These are phyloP conservation scores for Carapus acus DNA, from an alignment of 2,797 vertebrate species.

Conservation along the genomic window DNA sequence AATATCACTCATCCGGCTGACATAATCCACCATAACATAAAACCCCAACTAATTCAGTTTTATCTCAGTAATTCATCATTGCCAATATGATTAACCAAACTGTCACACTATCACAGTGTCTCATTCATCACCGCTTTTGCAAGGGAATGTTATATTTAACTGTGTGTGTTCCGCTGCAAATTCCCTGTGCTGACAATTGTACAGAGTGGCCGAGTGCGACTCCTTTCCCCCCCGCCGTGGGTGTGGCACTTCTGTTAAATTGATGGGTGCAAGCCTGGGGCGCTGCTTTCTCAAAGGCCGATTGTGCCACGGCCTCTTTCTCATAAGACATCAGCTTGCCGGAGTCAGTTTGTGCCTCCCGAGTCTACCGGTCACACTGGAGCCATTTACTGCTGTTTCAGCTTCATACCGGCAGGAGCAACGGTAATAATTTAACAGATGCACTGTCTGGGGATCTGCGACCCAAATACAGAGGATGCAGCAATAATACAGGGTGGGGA, in stretches of 20 bases:
- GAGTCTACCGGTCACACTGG: neutral
- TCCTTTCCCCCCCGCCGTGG: no score
- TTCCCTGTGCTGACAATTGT: slow-evolving; percentile 19
- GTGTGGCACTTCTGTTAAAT: slow-evolving; percentile 15
- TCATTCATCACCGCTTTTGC: slow-evolving; percentile 58
- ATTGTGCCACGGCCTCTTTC: neutral
- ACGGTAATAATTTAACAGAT: neutral
- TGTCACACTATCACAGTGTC: slow-evolving; percentile 51
- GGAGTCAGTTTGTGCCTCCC: neutral
- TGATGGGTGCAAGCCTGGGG: neutral
- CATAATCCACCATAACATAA: slow-evolving; percentile 35
- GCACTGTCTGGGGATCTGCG: no score
- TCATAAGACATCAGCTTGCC: neutral
- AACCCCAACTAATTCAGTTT: slow-evolving; percentile 59
- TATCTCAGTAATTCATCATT: slow-evolving; percentile 62
- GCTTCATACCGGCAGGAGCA: slow-evolving; percentile 4
- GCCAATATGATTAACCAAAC: slow-evolving; percentile 62
- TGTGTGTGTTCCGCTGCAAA: slow-evolving; percentile 5
- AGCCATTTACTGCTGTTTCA: slow-evolving; percentile 3
- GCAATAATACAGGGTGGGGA: no score
- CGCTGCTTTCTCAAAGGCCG: no score
- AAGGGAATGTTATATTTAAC: slow-evolving; percentile 45
- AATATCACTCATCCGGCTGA: slow-evolving; percentile 46
- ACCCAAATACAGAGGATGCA: no score
- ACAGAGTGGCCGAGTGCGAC: slow-evolving; percentile 4